phyloP scores from a whole-genome alignment of 2,888 invertebrate genomes.

The Lacanobia wlatinum region DNA sequence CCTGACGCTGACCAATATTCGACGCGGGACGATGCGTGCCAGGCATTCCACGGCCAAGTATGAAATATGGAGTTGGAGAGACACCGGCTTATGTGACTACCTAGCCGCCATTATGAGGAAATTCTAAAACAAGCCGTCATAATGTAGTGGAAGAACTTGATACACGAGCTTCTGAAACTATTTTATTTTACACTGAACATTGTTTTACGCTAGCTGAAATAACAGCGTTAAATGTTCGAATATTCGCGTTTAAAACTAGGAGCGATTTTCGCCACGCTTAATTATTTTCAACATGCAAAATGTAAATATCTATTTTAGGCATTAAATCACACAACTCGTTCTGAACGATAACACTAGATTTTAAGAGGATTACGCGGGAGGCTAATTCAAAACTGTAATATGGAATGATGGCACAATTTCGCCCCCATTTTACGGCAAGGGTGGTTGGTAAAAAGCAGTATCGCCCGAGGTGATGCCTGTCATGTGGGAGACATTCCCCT shows the following conservation, averaged over 20 bases:
- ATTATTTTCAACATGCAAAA: slow-evolving; percentile 43
- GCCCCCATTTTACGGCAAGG: slow-evolving; percentile 72
- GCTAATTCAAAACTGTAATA: slow-evolving; percentile 65
- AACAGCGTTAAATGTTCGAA: slow-evolving; percentile 36
- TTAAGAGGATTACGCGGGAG: slow-evolving; percentile 54
- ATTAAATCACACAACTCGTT: slow-evolving; percentile 38
- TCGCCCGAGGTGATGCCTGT: slow-evolving; percentile 79
- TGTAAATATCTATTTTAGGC: slow-evolving; percentile 35
- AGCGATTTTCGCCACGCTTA: slow-evolving; percentile 38
- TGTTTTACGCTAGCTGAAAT: slow-evolving; percentile 46
- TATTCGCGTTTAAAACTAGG: slow-evolving; percentile 38
- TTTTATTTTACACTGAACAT: slow-evolving; percentile 50
- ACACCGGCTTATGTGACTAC: slow-evolving; percentile 71
- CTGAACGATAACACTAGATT: slow-evolving; percentile 40
- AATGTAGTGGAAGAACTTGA: slow-evolving; percentile 47
- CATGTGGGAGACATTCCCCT: slow-evolving; percentile 81
- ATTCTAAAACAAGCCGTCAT: slow-evolving; percentile 75
- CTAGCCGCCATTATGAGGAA: slow-evolving; percentile 70
- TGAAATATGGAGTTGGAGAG: slow-evolving; percentile 82
- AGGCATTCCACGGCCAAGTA: slow-evolving; percentile 77
- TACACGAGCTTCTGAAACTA: slow-evolving; percentile 48
- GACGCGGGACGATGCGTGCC: slow-evolving; percentile 77
- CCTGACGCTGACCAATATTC: slow-evolving; percentile 80
- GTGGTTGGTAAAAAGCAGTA: slow-evolving; percentile 76
- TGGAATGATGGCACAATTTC: slow-evolving; percentile 77